Percentiles rank a stretch among this genome's conserved stretches.
phyloP scores from a whole-genome alignment of 2,113 vertebrate genomes.

The Catagonus wagneri region DNA sequence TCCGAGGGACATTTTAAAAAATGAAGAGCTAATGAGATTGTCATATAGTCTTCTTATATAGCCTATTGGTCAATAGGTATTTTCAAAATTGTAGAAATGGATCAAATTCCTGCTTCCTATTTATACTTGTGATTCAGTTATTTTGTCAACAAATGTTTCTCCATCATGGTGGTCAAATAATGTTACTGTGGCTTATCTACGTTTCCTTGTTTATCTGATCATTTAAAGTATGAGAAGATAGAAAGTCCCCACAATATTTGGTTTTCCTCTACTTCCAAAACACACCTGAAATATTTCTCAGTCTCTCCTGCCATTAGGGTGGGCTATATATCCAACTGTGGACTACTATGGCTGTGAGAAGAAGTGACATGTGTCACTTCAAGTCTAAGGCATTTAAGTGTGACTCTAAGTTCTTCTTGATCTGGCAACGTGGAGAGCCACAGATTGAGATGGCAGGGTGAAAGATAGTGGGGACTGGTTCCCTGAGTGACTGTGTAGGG shows the following conservation, averaged over 20 bases:
- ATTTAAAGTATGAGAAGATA: not conserved
- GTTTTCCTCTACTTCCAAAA: not conserved
- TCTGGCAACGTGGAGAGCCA: not conserved
- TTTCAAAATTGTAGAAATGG: constrained; percentile 32
- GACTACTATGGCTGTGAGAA: not conserved
- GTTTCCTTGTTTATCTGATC: not conserved
- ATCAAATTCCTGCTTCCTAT: not conserved
- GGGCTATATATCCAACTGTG: not conserved
- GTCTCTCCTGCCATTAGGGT: not conserved
- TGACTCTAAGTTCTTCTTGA: not conserved
- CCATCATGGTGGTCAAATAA: not conserved
- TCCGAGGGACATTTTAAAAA: not conserved
- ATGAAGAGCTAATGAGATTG: not conserved
- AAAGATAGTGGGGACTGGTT: not conserved
- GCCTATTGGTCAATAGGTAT: not conserved
- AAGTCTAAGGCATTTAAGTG: not conserved
- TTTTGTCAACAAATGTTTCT: not conserved
- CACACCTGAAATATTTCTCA: not conserved
- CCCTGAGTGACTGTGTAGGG: not conserved
- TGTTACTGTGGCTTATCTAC: not conserved
- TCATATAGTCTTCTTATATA: not conserved
- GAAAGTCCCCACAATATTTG: not conserved
- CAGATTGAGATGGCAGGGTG: not conserved
- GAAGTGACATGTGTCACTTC: not conserved
- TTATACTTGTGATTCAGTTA: not conserved